phyloP scores from a whole-genome alignment of 2,113 vertebrate genomes.

The Ondatra zibethicus region DNA sequence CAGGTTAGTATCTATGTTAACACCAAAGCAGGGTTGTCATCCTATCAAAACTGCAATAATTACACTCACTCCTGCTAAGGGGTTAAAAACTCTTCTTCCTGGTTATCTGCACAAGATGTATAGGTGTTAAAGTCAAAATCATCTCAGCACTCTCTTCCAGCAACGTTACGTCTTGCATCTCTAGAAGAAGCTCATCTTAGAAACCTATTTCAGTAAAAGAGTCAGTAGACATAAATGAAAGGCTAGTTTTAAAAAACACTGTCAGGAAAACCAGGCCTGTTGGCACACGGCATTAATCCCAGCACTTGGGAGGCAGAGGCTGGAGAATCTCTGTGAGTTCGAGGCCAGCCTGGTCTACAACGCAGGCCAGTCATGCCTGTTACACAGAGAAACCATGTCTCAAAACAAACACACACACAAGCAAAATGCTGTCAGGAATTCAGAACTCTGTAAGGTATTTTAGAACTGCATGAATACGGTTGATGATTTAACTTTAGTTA shows the following conservation, averaged over 20 bases:
- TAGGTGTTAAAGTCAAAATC: conserved; percentile 25
- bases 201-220: background rate
- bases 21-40: background rate
- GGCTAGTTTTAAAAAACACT: background rate
- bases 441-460: conserved; percentile 63
- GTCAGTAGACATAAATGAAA: background rate
- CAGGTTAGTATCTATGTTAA: background rate
- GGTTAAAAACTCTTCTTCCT: background rate
- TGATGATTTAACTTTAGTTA: conserved; percentile 63
- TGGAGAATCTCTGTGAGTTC: background rate
- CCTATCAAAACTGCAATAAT: conserved; percentile 14
- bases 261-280: background rate
- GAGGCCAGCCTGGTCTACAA: background rate
- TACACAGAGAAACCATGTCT: background rate
- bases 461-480: conserved; percentile 3
- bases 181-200: conserved; percentile 8
- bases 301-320: background rate
- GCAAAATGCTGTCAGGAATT: background rate
- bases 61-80: background rate
- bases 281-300: background rate
- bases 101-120: background rate
- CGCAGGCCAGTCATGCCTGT: background rate
- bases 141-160: background rate
- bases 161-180: background rate
- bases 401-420: background rate